These are phyloP conservation scores for Paramuricea clavata DNA, from an alignment of 92 coral and sea anemone species.

Conservation along the genomic window DNA sequence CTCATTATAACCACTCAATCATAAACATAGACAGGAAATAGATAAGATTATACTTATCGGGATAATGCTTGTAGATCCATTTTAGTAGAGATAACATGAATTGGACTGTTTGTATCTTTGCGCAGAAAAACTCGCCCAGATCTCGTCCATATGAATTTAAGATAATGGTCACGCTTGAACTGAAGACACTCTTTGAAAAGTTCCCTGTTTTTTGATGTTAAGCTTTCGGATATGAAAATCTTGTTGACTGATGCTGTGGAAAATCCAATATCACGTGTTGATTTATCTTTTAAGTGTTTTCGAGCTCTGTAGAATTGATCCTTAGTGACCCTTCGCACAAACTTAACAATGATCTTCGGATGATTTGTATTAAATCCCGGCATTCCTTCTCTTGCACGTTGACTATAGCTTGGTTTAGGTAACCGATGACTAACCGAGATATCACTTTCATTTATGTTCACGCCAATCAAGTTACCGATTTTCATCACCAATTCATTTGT, in stretches of 20 bases:
- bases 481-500: slow-evolving; percentile 27
- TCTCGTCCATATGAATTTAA: slow-evolving; percentile 13
- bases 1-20: not conserved
- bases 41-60: slow-evolving; percentile 1
- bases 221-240: slow-evolving; percentile 15
- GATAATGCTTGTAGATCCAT: slow-evolving; percentile 6
- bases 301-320: slow-evolving; percentile 5
- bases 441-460: slow-evolving; percentile 20
- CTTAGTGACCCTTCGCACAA: slow-evolving; percentile 1
- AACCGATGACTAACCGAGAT: slow-evolving; percentile 43
- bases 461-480: slow-evolving; percentile 14
- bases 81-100: not conserved
- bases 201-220: not conserved
- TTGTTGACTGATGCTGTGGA: not conserved
- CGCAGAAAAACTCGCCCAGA: slow-evolving; percentile 22
- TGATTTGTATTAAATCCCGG: not conserved
- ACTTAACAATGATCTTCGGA: slow-evolving; percentile 17
- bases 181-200: slow-evolving; percentile 12
- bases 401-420: not conserved
- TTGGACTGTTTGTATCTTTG: not conserved
- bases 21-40: not conserved
- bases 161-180: slow-evolving; percentile 3
- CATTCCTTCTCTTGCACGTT: not conserved
- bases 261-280: slow-evolving; percentile 15
- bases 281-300: not conserved